These are phyloP conservation scores for Alviniconcha strummeri DNA, from an alignment of 2,888 invertebrate species.

Conservation along the genomic window DNA sequence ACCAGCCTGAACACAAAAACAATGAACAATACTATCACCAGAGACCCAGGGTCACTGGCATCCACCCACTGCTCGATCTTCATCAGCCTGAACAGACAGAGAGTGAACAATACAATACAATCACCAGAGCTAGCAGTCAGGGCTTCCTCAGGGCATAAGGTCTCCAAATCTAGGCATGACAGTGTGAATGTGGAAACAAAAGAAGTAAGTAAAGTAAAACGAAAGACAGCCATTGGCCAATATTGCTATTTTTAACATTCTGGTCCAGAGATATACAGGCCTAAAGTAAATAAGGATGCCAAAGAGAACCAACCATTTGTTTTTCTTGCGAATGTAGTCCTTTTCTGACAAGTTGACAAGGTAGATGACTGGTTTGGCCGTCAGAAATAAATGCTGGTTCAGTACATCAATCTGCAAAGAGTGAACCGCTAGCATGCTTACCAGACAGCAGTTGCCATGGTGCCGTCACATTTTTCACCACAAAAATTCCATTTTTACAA, in stretches of 20 bases:
- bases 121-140: conserved; percentile 75
- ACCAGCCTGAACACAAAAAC: conserved; percentile 80
- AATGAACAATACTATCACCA: conserved; percentile 55
- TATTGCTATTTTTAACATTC: too few relatives aligned
- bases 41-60: conserved; percentile 94
- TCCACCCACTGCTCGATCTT: conserved; percentile 99
- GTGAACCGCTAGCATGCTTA: neutral
- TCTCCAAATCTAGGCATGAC: too few relatives aligned
- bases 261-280: too few relatives aligned
- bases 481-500: too few relatives aligned
- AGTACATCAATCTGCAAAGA: conserved; percentile 91
- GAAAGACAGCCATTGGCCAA: too few relatives aligned
- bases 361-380: conserved; percentile 97
- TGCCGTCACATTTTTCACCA: too few relatives aligned
- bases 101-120: neutral
- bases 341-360: conserved; percentile 97
- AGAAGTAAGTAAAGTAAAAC: too few relatives aligned
- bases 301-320: conserved; percentile 86
- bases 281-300: too few relatives aligned
- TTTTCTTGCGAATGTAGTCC: conserved; percentile 98
- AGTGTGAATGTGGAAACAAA: too few relatives aligned
- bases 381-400: conserved; percentile 96
- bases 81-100: conserved; percentile 80
- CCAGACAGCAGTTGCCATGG: neutral
- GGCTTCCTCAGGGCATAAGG: too few relatives aligned